Percentiles rank a stretch among this genome's conserved stretches.
phyloP scores from a whole-genome alignment of 1,140 invertebrate species.

The Penaeus vannamei region DNA sequence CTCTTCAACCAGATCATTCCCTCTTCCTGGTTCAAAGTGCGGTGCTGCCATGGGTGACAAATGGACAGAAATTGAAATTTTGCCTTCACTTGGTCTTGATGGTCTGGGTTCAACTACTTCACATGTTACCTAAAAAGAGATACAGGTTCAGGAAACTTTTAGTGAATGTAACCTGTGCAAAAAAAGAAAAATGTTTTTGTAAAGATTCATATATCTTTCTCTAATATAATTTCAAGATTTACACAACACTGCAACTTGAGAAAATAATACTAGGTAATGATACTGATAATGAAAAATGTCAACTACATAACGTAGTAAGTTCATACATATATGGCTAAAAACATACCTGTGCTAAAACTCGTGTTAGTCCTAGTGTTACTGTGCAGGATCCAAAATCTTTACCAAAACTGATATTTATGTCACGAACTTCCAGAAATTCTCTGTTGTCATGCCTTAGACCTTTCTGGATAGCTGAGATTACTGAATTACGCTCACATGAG shows the following conservation, averaged over 20 bases:
- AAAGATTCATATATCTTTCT: too few relatives aligned
- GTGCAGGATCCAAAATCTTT: constrained; percentile 54
- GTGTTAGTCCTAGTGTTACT: constrained; percentile 49
- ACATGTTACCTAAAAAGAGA: constrained; percentile 46
- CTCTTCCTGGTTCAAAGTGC: constrained; percentile 73
- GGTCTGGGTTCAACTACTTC: constrained; percentile 54
- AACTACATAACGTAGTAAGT: too few relatives aligned
- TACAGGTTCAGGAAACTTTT: background rate
- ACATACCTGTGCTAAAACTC: constrained; percentile 53
- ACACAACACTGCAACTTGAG: too few relatives aligned
- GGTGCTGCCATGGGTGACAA: constrained; percentile 60
- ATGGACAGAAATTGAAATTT: constrained; percentile 46
- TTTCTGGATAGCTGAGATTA: constrained; percentile 25
- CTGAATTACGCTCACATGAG: constrained; percentile 44
- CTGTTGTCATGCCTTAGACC: constrained; percentile 44
- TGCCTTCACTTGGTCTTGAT: constrained; percentile 56
- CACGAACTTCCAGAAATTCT: constrained; percentile 51
- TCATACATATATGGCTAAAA: too few relatives aligned
- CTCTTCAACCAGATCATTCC: constrained; percentile 82
- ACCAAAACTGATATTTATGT: constrained; percentile 47
- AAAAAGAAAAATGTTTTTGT: too few relatives aligned
- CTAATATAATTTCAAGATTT: too few relatives aligned
- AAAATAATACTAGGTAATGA: too few relatives aligned
- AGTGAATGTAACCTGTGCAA: too few relatives aligned
- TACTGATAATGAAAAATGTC: too few relatives aligned